These are phyloP conservation scores for Lithobates sylvaticus DNA, from an alignment of 2,797 vertebrate genomes.

Conservation along the genomic window DNA sequence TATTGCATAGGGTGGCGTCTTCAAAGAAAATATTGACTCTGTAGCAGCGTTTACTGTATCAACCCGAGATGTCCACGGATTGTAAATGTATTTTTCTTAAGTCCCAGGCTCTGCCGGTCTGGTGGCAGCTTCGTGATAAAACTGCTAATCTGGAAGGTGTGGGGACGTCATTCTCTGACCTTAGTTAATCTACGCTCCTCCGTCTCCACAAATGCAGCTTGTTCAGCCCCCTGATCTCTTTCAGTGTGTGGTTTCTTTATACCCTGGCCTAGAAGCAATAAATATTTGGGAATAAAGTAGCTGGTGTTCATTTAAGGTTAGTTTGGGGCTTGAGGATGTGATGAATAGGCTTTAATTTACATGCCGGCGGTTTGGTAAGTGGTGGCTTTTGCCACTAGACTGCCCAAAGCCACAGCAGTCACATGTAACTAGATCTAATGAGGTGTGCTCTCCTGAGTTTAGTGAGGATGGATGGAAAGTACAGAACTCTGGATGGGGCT, in stretches of 20 bases:
- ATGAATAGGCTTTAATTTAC: slow-evolving; percentile 70
- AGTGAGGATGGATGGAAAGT: slow-evolving; percentile 62
- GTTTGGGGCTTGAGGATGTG: slow-evolving; percentile 66
- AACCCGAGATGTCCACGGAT: slow-evolving; percentile 1
- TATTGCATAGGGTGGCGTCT: no score
- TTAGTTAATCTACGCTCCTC: slow-evolving; percentile 57
- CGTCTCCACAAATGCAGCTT: slow-evolving; percentile 59
- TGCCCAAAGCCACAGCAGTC: slow-evolving; percentile 62
- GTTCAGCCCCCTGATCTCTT: slow-evolving; percentile 59
- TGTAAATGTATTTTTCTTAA: slow-evolving; percentile 15
- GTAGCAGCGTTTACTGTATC: neutral
- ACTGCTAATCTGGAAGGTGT: slow-evolving; percentile 42
- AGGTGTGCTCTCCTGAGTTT: slow-evolving; percentile 59
- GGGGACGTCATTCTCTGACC: slow-evolving; percentile 51
- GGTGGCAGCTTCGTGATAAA: slow-evolving; percentile 31
- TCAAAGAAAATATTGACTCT: neutral
- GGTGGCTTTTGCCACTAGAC: slow-evolving; percentile 56
- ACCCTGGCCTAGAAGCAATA: slow-evolving; percentile 66
- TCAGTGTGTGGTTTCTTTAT: slow-evolving; percentile 59
- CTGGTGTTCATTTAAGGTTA: slow-evolving; percentile 68
- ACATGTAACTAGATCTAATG: slow-evolving; percentile 62
- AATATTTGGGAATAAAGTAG: slow-evolving; percentile 66
- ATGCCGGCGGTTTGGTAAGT: slow-evolving; percentile 68
- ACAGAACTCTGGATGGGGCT: slow-evolving; percentile 49
- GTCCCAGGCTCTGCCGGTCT: neutral